Base-by-base conservation (phyloP, 2,888 invertebrate genomes). In the Tipula confusa region DNA sequence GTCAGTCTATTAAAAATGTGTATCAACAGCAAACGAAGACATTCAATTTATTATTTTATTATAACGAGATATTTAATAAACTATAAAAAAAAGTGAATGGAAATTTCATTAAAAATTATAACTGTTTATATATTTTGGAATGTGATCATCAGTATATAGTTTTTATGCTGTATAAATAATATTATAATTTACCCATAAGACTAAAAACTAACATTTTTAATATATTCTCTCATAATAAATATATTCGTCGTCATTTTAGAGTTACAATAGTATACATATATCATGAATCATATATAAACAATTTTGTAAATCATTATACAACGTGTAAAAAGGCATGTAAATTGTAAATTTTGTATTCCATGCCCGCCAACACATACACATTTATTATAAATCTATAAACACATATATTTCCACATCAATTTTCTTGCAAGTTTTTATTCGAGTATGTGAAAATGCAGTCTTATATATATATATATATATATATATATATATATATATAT, bases 31-130 rank as follows among this genome's bases (percentile, higher is more conserved):
- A 64, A 18, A 64, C 9, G 64, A 24, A 64, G 24, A 64, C 24
- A 64, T 64, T 24, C 64, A 24, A 24, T 64, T 24, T 64, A 24
- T 64, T 2, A 9, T 24, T 64, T 24, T 64, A 64, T 64, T 24
- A 43, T 64, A 64, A 64, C 1, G 18, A 18, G 48, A 18, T 18
- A 18, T 48, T 48, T 48, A 64, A 64, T 64, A 24, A 64, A 64
- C 64, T 64, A 64, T 64, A 64, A 64, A 64, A n/a, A n/a, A 64
- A 64, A 64, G 64, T 64, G 64, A 64, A 64, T 64, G 64, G 64
- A 64, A 64, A 24, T 64, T 64, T 64, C 24, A 64, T 64, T 64
- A 64, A 64, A 64, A 64, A 64, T 64, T 64, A 24, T 64, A 64
- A 64, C 64, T 64, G 64, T 64, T 64, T 24, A 9, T 64, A 64